These are phyloP conservation scores for Pristionchus pacificus DNA, from an alignment of 1,140 invertebrate genomes.

Conservation along the genomic window DNA sequence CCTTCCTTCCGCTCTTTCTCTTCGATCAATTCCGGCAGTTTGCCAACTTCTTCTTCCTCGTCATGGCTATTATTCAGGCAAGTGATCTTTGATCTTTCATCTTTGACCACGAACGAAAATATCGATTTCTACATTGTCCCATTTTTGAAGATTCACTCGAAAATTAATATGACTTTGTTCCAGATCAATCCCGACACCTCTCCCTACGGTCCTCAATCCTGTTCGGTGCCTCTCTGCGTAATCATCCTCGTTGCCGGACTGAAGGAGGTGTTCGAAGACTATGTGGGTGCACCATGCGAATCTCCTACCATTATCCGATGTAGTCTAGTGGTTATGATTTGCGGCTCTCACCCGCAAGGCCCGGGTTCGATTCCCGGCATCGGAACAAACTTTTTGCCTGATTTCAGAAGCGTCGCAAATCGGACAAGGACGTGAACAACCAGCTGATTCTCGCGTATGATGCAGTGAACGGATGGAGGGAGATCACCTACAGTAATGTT, in stretches of 20 bases:
- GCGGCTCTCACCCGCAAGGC: too few species aligned
- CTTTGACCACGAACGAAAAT: too few species aligned
- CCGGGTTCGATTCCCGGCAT: too few species aligned
- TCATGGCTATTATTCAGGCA: conserved; percentile 82
- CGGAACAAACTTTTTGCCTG: not conserved
- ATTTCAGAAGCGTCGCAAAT: not conserved
- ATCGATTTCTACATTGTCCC: too few species aligned
- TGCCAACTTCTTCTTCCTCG: conserved; percentile 91
- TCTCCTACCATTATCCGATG: too few species aligned
- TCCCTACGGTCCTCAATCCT: not conserved
- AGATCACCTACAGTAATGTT: not conserved
- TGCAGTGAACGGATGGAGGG: not conserved
- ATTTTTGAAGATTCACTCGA: too few species aligned
- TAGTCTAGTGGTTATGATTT: too few species aligned
- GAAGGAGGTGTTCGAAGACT: not conserved
- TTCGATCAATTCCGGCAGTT: conserved; percentile 91
- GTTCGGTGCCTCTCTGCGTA: not conserved
- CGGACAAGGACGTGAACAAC: not conserved
- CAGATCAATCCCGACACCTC: too few species aligned
- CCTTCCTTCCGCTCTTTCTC: conserved; percentile 85
- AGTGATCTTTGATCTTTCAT: conserved; percentile 82
- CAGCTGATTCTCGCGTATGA: not conserved
- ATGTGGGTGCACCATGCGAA: too few species aligned
- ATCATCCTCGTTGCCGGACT: not conserved
- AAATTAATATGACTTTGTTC: too few species aligned